A percentile compares a stretch with the other conserved stretches of the same genome.
Conservation (phyloP, 2,888 invertebrate species). For the Hypena proboscidalis region DNA sequence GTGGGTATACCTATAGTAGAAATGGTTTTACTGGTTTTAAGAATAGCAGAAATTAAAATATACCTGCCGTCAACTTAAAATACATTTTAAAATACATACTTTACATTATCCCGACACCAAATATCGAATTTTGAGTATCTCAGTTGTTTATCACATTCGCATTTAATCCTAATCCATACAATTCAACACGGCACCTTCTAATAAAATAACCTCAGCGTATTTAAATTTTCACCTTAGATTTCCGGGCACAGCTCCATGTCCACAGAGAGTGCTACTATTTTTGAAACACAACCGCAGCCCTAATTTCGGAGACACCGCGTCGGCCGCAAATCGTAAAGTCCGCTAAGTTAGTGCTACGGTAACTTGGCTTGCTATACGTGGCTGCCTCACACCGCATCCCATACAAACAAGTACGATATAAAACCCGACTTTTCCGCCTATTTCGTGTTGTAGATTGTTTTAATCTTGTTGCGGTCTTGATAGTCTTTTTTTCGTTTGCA, state of each 20-base stretch:
- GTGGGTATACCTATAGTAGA: no score
- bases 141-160: no score
- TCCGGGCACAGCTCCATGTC: conserved; percentile 24
- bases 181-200: conserved; percentile 19
- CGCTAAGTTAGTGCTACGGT: conserved; percentile 38
- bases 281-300: conserved; percentile 42
- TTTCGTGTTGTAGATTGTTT: conserved; percentile 38
- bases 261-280: conserved; percentile 32
- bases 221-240: conserved; percentile 30
- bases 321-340: conserved; percentile 44
- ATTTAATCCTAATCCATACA: conserved; percentile 11
- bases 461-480: conserved; percentile 27
- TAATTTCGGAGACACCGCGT: conserved; percentile 44
- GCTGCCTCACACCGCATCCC: conserved; percentile 21
- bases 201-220: conserved; percentile 33
- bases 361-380: conserved; percentile 11
- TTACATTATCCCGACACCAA: no score
- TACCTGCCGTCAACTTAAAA: no score
- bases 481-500: conserved; percentile 32
- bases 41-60: no score
- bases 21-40: no score
- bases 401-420: conserved; percentile 12
- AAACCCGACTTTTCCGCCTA: conserved; percentile 21
- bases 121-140: no score
- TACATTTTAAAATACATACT: no score